Evolutionary conservation across 2,797 vertebrate genomes (phyloP), one percentile per base, ranked within the genome.

Genomic region (Paramormyrops hopkinsi): DNA sequence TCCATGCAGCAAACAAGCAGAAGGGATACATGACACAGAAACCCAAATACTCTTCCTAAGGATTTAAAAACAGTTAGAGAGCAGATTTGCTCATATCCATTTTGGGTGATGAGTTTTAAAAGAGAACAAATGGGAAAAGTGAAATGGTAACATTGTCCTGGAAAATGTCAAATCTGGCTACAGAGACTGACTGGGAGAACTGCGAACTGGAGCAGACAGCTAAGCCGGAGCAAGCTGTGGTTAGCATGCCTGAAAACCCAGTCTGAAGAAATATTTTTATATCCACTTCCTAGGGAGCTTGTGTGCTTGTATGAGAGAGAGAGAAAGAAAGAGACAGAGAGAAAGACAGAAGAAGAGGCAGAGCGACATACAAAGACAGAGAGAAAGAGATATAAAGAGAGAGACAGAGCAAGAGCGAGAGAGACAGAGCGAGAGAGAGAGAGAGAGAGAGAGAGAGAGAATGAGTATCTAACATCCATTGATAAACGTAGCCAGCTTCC

Each of bases 1-100:
- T 19, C 83, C 76, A 56, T 65, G 37, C 29, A 3, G 41, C 11
- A 59, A 56, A 88, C 88, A 88, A 90, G 89, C 87, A 76, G 37
- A 82, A 53, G 14, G 37, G 65, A 17, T 19, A 17, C 84, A 48
- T 88, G 69, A 85, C 41, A 56, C 86, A 90, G n/a, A 48, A 87
- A 29, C 33, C 65, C 69, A 17, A 33, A 76, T 19, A 37, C 69
- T 41, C 33, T 41, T 33, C 33, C 12, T 73, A 37, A 37, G 12
- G 17, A 73, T 37, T 73, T 17, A 33, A 12, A 33, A 5, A 37
- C 65, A 14, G 12, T 69, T 33, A 73, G 25, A 33, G 25, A 6
- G 65, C 25, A 12, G 14, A 73, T 73, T 5, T 73, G 29, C 33
- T 73, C 1, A 17, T 65, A 9, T 65, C 59, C 22, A 65, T 29